Percentiles rank a stretch among this genome's conserved stretches.
Evolutionary conservation across 2,888 invertebrate genomes (phyloP).

Genomic region (Heliconius charithonia): DNA sequence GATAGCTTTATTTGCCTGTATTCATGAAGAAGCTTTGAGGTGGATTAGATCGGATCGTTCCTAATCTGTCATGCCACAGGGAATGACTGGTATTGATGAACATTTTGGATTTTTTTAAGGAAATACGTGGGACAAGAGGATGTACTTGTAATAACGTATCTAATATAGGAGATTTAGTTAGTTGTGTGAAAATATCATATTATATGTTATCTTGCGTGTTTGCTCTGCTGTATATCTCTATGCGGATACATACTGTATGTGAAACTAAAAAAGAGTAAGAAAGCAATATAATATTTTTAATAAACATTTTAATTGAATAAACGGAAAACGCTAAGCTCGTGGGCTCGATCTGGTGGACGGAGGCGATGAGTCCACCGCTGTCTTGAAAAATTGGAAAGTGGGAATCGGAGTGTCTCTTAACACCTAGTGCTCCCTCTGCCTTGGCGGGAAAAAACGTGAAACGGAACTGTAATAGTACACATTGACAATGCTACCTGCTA

Average conservation of each 20-base stretch:
- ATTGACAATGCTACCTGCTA: no score
- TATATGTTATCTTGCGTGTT: no score
- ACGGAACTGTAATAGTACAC: not conserved
- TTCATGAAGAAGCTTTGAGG: constrained; percentile 17
- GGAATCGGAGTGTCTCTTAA: not conserved
- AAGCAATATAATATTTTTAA: no score
- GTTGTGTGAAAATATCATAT: not conserved
- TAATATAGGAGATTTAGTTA: not conserved
- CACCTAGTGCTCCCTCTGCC: not conserved
- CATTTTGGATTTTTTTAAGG: not conserved
- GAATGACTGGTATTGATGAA: not conserved
- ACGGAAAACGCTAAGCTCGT: no score
- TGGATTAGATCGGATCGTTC: constrained; percentile 5
- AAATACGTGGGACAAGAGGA: not conserved
- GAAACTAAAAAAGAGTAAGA: no score
- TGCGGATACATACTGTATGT: no score
- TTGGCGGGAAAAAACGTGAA: no score
- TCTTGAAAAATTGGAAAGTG: not conserved
- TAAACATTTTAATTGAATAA: no score
- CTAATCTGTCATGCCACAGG: not conserved
- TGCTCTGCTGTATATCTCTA: no score
- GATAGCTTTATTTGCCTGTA: constrained; percentile 16
- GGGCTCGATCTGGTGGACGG: no score
- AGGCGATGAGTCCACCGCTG: not conserved
- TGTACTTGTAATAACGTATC: no score